These are phyloP conservation scores for Albula goreensis DNA, from an alignment of 2,113 vertebrate species.

Conservation along the genomic window DNA sequence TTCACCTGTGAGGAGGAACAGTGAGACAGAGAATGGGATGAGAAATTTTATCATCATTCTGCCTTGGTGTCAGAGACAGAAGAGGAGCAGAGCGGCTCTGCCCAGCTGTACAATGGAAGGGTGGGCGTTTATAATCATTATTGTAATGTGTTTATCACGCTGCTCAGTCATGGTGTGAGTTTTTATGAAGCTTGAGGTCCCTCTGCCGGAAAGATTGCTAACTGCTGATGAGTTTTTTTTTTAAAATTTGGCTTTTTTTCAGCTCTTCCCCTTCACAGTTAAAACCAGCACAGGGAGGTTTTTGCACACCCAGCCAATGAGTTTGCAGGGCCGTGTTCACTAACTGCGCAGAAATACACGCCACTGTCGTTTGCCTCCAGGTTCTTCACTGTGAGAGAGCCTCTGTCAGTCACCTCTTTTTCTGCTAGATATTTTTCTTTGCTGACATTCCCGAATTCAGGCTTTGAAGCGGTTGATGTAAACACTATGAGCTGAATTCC, in stretches of 20 bases:
- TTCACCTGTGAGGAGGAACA: neutral
- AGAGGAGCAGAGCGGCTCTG: neutral
- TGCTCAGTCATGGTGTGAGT: too few relatives aligned
- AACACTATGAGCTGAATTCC: slow-evolving; percentile 46
- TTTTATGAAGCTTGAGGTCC: neutral
- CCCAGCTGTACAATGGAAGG: neutral
- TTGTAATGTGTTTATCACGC: neutral
- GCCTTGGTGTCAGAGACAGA: neutral
- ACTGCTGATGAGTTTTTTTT: neutral
- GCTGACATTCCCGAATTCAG: slow-evolving; percentile 28
- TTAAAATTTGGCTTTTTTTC: neutral
- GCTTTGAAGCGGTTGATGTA: rapidly evolving
- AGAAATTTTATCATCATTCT: neutral
- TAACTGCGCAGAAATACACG: slow-evolving; percentile 44
- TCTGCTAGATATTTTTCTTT: slow-evolving; percentile 23
- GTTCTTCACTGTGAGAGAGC: slow-evolving; percentile 43
- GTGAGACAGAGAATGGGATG: neutral
- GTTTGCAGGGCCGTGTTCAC: slow-evolving; percentile 43
- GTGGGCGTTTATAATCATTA: too few relatives aligned
- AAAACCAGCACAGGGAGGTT: slow-evolving; percentile 25
- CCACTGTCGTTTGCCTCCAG: slow-evolving; percentile 30
- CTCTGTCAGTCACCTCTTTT: neutral
- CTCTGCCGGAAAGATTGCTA: neutral
- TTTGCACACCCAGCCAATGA: slow-evolving; percentile 29
- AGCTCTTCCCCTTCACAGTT: neutral